Conservation (phyloP, 1,140 invertebrate species). For the Cataglyphis hispanica region DNA sequence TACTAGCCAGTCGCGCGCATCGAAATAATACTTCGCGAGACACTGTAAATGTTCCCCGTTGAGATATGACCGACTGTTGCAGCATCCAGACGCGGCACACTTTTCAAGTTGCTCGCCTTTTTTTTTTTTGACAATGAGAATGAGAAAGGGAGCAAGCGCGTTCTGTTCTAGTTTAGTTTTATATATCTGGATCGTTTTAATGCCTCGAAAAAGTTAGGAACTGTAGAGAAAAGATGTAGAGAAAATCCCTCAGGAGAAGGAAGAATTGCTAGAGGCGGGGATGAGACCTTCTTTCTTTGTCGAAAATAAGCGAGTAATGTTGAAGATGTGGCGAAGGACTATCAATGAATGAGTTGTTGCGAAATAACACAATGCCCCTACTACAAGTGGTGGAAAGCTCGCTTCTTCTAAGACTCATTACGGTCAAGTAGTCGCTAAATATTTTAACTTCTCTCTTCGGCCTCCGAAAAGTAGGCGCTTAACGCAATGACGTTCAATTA, state of each 20-base stretch:
- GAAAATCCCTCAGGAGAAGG: constrained; percentile 24
- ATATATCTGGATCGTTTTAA: constrained; percentile 40
- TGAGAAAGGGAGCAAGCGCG: background rate
- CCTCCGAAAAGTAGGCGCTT: background rate
- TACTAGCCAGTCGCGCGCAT: constrained; percentile 9
- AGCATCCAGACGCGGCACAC: constrained; percentile 22
- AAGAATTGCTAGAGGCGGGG: background rate
- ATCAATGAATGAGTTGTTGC: constrained; percentile 29
- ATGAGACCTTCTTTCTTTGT: constrained; percentile 16
- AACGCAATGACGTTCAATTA: constrained; percentile 43
- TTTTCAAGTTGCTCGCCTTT: constrained; percentile 41
- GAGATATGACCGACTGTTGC: constrained; percentile 39
- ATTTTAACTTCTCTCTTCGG: background rate
- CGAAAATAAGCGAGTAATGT: constrained; percentile 29
- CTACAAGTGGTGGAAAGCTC: background rate
- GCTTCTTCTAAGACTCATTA: background rate
- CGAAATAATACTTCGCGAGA: constrained; percentile 53
- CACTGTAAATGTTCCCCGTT: constrained; percentile 48
- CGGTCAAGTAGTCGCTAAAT: constrained; percentile 29
- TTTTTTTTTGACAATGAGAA: constrained; percentile 25
- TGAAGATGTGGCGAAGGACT: constrained; percentile 17
- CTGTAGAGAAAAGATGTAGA: constrained; percentile 14
- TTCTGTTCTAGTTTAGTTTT: constrained; percentile 35
- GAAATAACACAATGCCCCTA: constrained; percentile 10
- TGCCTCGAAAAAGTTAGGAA: constrained; percentile 46